A percentile compares a stretch with the other conserved stretches of the same genome.
These are phyloP conservation scores for Alligator mississippiensis DNA, from an alignment of 2,113 vertebrate genomes.

Conservation along the genomic window DNA sequence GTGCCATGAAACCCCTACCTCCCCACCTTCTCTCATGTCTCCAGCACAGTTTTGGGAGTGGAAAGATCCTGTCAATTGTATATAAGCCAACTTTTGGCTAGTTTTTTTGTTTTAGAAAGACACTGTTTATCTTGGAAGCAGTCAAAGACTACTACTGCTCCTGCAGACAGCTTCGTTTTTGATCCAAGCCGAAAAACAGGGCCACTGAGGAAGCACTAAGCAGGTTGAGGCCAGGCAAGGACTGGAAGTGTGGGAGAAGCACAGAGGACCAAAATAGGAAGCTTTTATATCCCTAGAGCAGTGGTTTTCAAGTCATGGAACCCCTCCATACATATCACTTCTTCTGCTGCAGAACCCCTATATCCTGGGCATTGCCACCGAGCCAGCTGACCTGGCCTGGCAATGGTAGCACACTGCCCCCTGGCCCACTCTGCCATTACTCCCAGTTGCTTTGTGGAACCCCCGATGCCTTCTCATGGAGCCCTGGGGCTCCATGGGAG, in stretches of 20 bases:
- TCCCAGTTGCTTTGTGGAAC: too few species aligned
- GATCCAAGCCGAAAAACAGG: neutral
- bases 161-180: neutral
- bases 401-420: too few species aligned
- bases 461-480: too few species aligned
- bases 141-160: neutral
- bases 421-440: too few species aligned
- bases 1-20: neutral
- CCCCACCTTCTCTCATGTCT: neutral
- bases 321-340: too few species aligned
- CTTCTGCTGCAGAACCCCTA: too few species aligned
- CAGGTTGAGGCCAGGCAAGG: neutral
- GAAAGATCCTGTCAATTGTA: neutral
- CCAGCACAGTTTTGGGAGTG: neutral
- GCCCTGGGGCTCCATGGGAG: too few species aligned
- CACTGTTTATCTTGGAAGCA: neutral
- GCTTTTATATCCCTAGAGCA: neutral
- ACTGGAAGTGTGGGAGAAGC: neutral
- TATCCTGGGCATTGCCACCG: too few species aligned
- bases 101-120: neutral
- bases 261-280: neutral
- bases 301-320: too few species aligned
- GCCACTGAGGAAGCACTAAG: neutral
- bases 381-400: too few species aligned
- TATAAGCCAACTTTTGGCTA: neutral